Base-by-base conservation (phyloP, 1,140 invertebrate species). In the Acromyrmex echinatior region DNA sequence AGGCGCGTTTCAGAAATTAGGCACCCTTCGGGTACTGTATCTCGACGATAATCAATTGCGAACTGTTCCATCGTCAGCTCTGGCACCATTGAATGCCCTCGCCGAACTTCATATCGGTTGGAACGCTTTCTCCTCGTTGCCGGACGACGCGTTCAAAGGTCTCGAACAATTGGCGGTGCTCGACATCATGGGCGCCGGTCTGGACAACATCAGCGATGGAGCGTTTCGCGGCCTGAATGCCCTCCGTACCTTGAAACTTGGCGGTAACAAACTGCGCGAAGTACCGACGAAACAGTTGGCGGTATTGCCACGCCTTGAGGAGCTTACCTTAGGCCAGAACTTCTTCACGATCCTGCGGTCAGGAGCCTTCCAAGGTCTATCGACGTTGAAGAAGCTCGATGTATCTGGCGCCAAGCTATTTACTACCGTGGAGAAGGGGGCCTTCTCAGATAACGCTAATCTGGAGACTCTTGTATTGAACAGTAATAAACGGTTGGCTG, bases 21-120 rank as follows among this genome's bases (percentile, higher is more conserved):
- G 96, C 0, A 96, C 97, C 2, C 96, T 99, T 45, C 95, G 98
- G 71, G 97, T 98, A 0, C 95, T 99, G 0, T 97, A 98, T 92
- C 95, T 99, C 62, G 98, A 98, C 90, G 98, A 98, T 92, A 99
- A 99, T 94, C 97, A 97, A 73, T 95, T 99, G 53, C 97, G 96
- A 86, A 95, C 96, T 0, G 97, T 98, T 4, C 98, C 98, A 9
- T 97, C 97, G 1, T 92, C 96, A 12, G 97, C 97, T 0, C 97
- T 98, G 86, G 96, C 96, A 16, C 96, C 97, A 0, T 93, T 98
- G 84, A 97, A 97, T 53, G 97, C 97, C 84, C 95, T 98, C 45
- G 98, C 98, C 0, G 98, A 98, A 92, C 94, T 99, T 4, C 97
- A 98, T 91, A 96, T 99, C 25, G 98, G 98, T 1, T 96, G 97